Evolutionary conservation across 2,797 vertebrate species (phyloP).

Genomic region (Otolemur crassicaudatus): DNA sequence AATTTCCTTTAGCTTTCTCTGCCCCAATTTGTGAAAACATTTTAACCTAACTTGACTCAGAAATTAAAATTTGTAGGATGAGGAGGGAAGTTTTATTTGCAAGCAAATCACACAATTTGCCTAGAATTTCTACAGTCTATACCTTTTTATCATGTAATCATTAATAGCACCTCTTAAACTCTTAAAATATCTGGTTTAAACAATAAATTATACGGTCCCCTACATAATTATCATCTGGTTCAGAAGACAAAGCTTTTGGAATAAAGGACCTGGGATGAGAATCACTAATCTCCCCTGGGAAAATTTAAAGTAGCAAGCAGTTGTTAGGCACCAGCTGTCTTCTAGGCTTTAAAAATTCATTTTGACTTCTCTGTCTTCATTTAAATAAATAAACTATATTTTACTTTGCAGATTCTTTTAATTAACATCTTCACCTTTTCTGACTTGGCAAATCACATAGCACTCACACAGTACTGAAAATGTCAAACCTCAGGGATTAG

Average conservation of each 20-base stretch:
- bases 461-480: background rate
- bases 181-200: background rate
- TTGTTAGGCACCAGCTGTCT: background rate
- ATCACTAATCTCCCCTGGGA: background rate
- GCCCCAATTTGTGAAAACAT: background rate
- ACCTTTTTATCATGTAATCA: background rate
- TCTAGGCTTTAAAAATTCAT: background rate
- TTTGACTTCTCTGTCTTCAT: background rate
- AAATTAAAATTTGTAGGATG: background rate
- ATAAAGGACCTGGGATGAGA: background rate
- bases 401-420: slow-evolving; percentile 20
- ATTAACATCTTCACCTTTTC: background rate
- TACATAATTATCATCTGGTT: background rate
- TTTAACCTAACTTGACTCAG: background rate
- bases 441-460: background rate
- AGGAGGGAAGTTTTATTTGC: background rate
- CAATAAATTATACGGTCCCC: background rate
- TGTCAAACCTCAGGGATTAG: background rate
- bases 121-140: background rate
- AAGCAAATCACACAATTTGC: background rate
- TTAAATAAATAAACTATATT: background rate
- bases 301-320: background rate
- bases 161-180: background rate
- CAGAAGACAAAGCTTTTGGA: background rate
- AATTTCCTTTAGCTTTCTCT: background rate